Percentiles rank a stretch among this genome's conserved stretches.
These are phyloP conservation scores for Pterophyllum scalare DNA, from an alignment of 2,113 vertebrate genomes.

Conservation along the genomic window DNA sequence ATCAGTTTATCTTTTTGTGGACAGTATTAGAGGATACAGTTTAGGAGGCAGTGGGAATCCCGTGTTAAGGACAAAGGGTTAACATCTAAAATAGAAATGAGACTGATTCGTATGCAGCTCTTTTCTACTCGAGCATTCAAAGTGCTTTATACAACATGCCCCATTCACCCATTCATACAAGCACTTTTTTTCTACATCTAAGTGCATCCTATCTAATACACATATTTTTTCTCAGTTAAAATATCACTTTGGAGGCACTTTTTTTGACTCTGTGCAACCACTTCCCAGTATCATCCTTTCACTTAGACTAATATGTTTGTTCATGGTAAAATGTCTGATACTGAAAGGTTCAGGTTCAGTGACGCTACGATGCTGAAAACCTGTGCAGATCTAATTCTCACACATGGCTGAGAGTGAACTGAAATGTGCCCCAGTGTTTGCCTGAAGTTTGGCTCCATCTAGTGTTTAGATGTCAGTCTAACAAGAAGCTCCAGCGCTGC, in stretches of 20 bases:
- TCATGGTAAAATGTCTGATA: neutral
- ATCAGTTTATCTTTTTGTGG: neutral
- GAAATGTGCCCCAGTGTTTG: neutral
- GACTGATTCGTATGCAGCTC: too few relatives aligned
- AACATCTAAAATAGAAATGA: neutral
- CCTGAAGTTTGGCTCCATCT: slow-evolving; percentile 22
- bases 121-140: too few relatives aligned
- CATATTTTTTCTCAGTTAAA: neutral
- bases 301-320: neutral
- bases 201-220: too few relatives aligned
- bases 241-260: neutral
- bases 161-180: too few relatives aligned
- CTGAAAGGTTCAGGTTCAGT: neutral
- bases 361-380: neutral
- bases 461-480: neutral
- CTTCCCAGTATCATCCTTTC: neutral
- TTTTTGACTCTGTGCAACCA: neutral
- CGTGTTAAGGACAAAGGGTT: neutral
- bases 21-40: neutral
- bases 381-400: fast-evolving
- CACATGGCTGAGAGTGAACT: neutral
- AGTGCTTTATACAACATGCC: too few relatives aligned
- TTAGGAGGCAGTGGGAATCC: neutral
- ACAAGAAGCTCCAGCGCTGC: neutral
- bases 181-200: too few relatives aligned